Conservation (phyloP, 1,140 invertebrate genomes). For the Belonocnema kinseyi region DNA sequence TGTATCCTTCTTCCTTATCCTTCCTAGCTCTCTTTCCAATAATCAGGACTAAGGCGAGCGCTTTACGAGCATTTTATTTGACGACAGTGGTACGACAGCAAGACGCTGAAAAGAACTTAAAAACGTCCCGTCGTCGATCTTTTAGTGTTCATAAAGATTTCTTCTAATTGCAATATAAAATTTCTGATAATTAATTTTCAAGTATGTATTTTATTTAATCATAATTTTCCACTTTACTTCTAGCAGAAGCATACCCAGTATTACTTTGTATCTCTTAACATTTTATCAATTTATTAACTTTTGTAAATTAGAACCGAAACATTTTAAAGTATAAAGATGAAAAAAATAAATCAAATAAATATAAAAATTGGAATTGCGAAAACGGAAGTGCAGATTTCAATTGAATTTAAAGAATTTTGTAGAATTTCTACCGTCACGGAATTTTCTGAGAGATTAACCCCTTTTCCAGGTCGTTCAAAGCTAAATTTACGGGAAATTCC, state of each 20-base stretch:
- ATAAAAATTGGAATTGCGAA: no score
- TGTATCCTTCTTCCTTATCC: conserved; percentile 34
- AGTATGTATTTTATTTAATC: not conserved
- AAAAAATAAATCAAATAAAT: no score
- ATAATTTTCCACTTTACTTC: not conserved
- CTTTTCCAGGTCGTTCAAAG: no score
- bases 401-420: no score
- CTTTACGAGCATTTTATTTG: conserved; percentile 20
- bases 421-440: no score
- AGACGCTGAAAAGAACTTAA: not conserved
- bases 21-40: conserved; percentile 3
- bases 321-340: no score
- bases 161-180: conserved; percentile 16
- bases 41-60: conserved; percentile 4
- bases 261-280: no score
- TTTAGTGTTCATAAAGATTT: conserved; percentile 14
- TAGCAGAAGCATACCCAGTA: not conserved
- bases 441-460: no score
- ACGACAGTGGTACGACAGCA: conserved; percentile 1
- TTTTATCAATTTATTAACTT: no score
- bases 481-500: no score
- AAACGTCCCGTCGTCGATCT: not conserved
- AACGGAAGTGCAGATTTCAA: no score
- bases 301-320: no score
- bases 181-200: not conserved